Conservation (phyloP, 1,140 invertebrate species). For the Nasonia longicornis region DNA sequence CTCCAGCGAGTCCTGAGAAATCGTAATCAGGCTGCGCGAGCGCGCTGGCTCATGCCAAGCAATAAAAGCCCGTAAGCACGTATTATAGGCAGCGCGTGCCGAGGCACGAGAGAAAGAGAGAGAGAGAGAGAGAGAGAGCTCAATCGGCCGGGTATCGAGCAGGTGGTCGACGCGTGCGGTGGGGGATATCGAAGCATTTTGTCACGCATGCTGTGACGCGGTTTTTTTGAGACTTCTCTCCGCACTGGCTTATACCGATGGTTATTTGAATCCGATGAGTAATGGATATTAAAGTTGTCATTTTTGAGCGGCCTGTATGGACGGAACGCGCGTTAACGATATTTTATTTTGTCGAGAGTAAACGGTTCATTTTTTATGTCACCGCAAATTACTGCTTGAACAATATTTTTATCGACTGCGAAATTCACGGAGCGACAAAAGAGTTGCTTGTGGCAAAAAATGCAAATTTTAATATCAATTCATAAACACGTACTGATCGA, state of each 20-base stretch:
- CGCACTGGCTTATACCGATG: conserved; percentile 3
- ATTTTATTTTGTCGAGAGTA: neutral
- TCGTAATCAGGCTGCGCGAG: conserved; percentile 15
- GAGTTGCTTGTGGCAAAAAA: neutral
- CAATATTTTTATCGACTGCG: too few species aligned
- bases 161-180: conserved; percentile 18
- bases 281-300: neutral
- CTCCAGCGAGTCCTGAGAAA: neutral
- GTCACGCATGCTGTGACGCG: neutral
- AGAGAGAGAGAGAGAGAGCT: neutral
- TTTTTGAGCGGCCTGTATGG: neutral
- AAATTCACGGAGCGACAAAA: neutral
- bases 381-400: too few species aligned
- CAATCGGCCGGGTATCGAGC: neutral
- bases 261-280: conserved; percentile 16
- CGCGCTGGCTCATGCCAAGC: conserved; percentile 11
- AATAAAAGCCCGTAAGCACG: conserved; percentile 40
- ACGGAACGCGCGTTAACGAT: neutral
- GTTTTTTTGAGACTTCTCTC: conserved; percentile 13
- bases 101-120: neutral
- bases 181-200: neutral
- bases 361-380: too few species aligned
- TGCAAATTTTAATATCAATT: neutral
- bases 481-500: neutral
- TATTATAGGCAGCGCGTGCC: conserved; percentile 35